A percentile compares a stretch with the other conserved stretches of the same genome.
phyloP scores from a whole-genome alignment of 2,888 invertebrate species.

The Petrolisthes manimaculis region DNA sequence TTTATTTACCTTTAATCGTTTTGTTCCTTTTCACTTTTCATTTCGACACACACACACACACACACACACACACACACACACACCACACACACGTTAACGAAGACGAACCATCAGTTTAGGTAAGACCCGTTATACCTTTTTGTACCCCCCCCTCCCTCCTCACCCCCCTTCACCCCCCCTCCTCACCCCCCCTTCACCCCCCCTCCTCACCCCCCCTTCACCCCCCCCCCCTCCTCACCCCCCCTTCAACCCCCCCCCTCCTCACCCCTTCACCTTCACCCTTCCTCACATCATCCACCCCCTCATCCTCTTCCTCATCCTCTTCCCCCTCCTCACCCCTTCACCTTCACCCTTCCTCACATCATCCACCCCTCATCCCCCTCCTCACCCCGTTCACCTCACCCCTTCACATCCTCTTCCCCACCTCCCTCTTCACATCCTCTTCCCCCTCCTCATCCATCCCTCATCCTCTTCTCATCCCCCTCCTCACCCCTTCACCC shows the following conservation, averaged over 20 bases:
- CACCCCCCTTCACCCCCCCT: not conserved
- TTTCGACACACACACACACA: no score
- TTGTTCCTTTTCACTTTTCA: no score
- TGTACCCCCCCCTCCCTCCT: not conserved
- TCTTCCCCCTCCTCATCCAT: not conserved
- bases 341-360: not conserved
- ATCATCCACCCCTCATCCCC: not conserved
- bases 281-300: not conserved
- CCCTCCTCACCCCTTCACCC: not conserved
- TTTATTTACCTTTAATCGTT: no score
- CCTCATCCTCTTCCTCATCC: not conserved
- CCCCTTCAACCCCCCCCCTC: not conserved
- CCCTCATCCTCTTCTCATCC: not conserved
- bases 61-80: no score
- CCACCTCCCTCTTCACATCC: not conserved
- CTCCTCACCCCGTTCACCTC: not conserved
- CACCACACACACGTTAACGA: no score
- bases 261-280: not conserved
- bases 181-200: not conserved
- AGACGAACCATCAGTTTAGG: constrained; percentile 17
- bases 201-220: not conserved
- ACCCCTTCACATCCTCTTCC: not conserved
- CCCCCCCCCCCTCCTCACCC: not conserved
- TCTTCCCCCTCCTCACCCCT: not conserved
- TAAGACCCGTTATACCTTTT: constrained; percentile 36